phyloP scores from a whole-genome alignment of 2,888 invertebrate species.

The Hypena proboscidalis region DNA sequence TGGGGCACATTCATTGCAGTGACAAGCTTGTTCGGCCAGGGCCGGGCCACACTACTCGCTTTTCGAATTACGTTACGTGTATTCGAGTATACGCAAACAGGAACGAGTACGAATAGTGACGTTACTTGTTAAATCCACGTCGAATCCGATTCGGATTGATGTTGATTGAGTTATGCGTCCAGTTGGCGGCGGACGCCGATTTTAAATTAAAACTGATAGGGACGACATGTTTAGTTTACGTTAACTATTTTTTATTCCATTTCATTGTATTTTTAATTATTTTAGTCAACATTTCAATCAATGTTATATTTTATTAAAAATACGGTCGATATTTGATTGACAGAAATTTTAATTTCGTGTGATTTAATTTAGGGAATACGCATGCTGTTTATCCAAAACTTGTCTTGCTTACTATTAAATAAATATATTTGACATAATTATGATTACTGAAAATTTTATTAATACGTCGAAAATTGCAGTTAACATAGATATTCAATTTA shows the following conservation, averaged over 20 bases:
- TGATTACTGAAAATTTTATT: too few species aligned
- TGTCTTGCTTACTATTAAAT: too few species aligned
- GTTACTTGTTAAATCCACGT: conserved; percentile 73
- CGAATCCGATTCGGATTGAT: conserved; percentile 67
- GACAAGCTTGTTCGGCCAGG: conserved; percentile 73
- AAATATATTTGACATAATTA: too few species aligned
- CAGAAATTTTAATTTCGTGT: too few species aligned
- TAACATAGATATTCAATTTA: too few species aligned
- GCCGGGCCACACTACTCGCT: conserved; percentile 63
- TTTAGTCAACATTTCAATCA: too few species aligned
- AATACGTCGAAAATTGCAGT: too few species aligned
- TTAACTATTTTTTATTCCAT: conserved; percentile 3
- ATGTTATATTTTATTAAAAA: too few species aligned
- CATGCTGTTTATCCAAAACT: too few species aligned
- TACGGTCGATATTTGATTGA: too few species aligned
- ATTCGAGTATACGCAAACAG: conserved; percentile 56
- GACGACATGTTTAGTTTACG: conserved; percentile 5
- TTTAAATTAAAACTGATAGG: conserved; percentile 37
- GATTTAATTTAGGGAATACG: too few species aligned
- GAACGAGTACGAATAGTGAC: conserved; percentile 51
- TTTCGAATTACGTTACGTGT: conserved; percentile 57
- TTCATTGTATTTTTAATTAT: too few species aligned
- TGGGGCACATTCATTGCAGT: conserved; percentile 80
- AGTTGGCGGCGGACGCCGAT: conserved; percentile 34
- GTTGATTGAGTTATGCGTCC: conserved; percentile 76